Evolutionary conservation across 2,797 vertebrate genomes (phyloP), one percentile per base, ranked within the genome.

Genomic region (Oryzias dopingdopingensis): DNA sequence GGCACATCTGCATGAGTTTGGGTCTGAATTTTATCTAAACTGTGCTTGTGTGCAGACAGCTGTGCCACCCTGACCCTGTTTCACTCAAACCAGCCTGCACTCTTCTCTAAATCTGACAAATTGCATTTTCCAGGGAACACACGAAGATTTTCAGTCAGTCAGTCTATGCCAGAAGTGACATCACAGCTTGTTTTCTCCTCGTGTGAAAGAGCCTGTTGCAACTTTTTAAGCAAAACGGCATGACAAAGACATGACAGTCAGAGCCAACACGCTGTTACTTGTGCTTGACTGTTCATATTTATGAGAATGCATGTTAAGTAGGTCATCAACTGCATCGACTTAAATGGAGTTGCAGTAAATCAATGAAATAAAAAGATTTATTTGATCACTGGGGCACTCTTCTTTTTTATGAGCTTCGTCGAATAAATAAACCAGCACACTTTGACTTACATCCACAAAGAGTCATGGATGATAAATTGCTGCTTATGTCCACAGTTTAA

Each of bases 61-160:
- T 70, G 48, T 55, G 57, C 55, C 2, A 56, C 52, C 56, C 80
- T 81, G 86, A 87, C 86, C 89, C 85, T 66, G 65, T 54, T 73
- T 74, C 60, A 74, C 66, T 24, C 81, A 91, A 90, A 88, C 85
- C 91, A 94, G 91, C 85, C 88, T 92, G 90, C 89, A 91, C 90
- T 93, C 90, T 82, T 8, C 85, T 83, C 84, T 85, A 82, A 74
- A 81, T 93, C 88, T 94, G 92, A 94, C 4, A 88, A 94, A 94
- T 93, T 86, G 93, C 95, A 71, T 91, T 93, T 87, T 60, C 84
- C 86, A 74, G 92, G 79, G 47, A 59, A 82, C 72, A 84, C 90
- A 88, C 82, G 86, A 88, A 87, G 82, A 89, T 77, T 91, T 88
- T 77, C 90, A 92, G 87, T 92, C 85, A 73, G 84, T 65, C 76